Evolutionary conservation across 2,888 invertebrate genomes (phyloP), one percentile per base, ranked within the genome.

Genomic region (Neoascia interrupta): DNA sequence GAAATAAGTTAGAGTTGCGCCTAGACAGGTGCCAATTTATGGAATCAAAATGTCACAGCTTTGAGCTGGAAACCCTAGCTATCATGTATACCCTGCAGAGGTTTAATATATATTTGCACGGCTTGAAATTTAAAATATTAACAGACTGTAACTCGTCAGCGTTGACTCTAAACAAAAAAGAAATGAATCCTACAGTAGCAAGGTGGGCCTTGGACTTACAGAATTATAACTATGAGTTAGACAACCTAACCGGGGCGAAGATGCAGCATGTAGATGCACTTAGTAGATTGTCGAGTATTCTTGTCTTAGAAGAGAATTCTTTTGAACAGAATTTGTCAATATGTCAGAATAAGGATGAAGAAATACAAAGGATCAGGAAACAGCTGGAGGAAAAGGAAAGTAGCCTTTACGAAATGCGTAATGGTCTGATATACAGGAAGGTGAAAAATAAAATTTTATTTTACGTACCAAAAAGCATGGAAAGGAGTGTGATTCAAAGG

Each of bases 31-130:
- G n/a, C n/a, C n/a, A n/a, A n/a, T n/a, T n/a, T n/a, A n/a, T n/a
- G n/a, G n/a, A n/a, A n/a, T n/a, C n/a, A n/a, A n/a, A n/a, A 21
- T 85, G 84, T 31, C 84, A 86, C 54, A 85, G 85, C 69, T 87
- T 83, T 61, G 85, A 86, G 49, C 41, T 87, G 5, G 86, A 86
- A 43, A 79, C 82, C 0, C 43, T 85, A 4, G 81, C 83, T 1
- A 82, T 84, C 4, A 69, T 84, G 26, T 83, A 84, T 61, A 69
- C 47, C 11, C 31, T 49, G 2, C 16, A 18, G 2, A 8, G 47
- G 5, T 49, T 49, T 18, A 58, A 81, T 5, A 54, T 81, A 19
- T 84, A 84, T 64, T 51, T 85, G 26, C 6, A 54, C 1, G 83
- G 83, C 1, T 56, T 82, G 1, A 51, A 53, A 26, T 84, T 84